Evolutionary conservation across 2,113 vertebrate species (phyloP), one percentile per base, ranked within the genome.

Genomic region (Pantherophis guttatus): DNA sequence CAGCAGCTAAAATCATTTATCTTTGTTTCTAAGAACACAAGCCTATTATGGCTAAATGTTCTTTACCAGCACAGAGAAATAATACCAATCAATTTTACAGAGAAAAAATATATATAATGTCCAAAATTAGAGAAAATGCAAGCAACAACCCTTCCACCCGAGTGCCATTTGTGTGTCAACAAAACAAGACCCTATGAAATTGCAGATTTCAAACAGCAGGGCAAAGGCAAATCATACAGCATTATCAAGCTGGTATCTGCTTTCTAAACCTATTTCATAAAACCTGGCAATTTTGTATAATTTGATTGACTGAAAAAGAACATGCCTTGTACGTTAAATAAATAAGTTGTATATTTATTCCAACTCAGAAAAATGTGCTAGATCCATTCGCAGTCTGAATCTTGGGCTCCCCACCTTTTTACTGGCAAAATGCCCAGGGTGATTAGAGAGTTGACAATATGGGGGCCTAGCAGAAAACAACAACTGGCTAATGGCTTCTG

Each of bases 401-500:
- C 48, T 93, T 93, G 58, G 95, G 96, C 90, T 55, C 96, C 95
- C 96, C 92, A 94, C 96, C 97, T 97, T 96, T 94, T 95, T 96
- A 94, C 96, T 96, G 95, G 95, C 96, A 95, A 97, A 94, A 94
- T 95, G 96, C 96, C 95, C 96, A 96, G 98, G 98, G 97, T 98
- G 98, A 98, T 97, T 97, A 93, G 23, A 91, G 97, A 96, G 97
- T 97, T 98, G 98, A 98, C 98, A 98, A 96, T 95, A 97, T 95
- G 88, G 24, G 96, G 97, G 97, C 97, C 96, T 93, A 96, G 98
- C 97, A 98, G 98, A 98, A 98, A 98, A 52, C 90, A 96, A 96
- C 94, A 93, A 94, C 96, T 97, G 98, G 98, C 98, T 98, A 98
- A 99, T 98, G 98, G 97, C 98, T 98, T 98, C 98, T 98, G 97